Base-by-base conservation (phyloP, 2,888 invertebrate species). In the Drosophila kuntzei region DNA sequence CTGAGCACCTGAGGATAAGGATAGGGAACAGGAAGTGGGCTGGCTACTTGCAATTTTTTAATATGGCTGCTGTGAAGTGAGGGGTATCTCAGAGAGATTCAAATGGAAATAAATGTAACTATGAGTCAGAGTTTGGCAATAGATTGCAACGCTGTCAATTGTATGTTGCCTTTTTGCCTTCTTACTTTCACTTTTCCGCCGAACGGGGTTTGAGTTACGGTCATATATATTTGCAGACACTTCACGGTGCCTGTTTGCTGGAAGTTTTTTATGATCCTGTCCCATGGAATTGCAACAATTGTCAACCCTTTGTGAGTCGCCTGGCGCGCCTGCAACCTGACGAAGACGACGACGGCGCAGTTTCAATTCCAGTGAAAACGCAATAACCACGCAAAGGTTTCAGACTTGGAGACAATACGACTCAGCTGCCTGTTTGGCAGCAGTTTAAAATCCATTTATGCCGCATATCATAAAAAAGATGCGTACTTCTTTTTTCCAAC, bases 241-340 rank as follows among this genome's bases (percentile, higher is more conserved):
- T 49, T 50, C 59, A 16, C 32, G 39, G 58, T 16, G 44, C 47
- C 47, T 46, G 47, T 46, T 27, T 5, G 27, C 27, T 41, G 16
- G 36, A 36, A 39, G 60, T 22, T 67, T 70, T 85, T 87, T 82
- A 89, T 32, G 83, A 67, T 61, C 22, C 66, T 58, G 57, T 66
- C 67, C 66, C 76, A 73, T 71, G 80, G 59, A 86, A 88, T 88
- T 60, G 85, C 88, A 86, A 86, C 87, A 86, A 86, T 88, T 88
- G 87, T 69, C 80, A 87, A 87, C 86, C 86, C 86, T 87, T 87
- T 88, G 87, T 71, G 63, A 27, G 20, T 27, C 43, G 27, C 32
- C 64, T 34, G 57, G 36, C 57, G 50, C 36, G 60, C 22, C 79
- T 71, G 65, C 67, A 86, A 86, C 88, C 83, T 89, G 86, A 82